A percentile compares a stretch with the other conserved stretches of the same genome.
Evolutionary conservation across 2,888 invertebrate genomes (phyloP).

Genomic region (Phoronis australis): DNA sequence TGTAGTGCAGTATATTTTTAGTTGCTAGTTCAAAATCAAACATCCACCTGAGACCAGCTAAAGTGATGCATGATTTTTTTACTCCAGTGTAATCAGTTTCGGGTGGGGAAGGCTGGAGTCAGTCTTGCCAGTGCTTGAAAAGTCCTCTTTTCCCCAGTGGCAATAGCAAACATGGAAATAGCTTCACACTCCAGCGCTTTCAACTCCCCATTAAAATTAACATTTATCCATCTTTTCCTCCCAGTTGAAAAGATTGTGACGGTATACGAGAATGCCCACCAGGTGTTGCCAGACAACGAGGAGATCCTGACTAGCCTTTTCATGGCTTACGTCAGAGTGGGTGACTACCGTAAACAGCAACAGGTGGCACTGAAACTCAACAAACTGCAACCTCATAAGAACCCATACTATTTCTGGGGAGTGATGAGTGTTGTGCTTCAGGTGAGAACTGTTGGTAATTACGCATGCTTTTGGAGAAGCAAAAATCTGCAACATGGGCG

Average conservation of each 20-base stretch:
- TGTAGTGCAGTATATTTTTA: background rate
- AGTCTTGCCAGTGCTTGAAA: too few relatives aligned
- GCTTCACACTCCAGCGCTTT: too few relatives aligned
- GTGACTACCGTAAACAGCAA: slow-evolving; percentile 85
- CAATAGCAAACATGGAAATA: too few relatives aligned
- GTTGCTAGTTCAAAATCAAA: too few relatives aligned
- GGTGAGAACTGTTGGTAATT: slow-evolving; percentile 57
- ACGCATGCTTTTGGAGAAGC: too few relatives aligned
- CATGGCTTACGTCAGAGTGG: slow-evolving; percentile 88
- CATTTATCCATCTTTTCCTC: slow-evolving; percentile 11
- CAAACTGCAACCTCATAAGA: slow-evolving; percentile 78
- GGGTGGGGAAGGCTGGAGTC: too few relatives aligned
- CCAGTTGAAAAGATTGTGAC: slow-evolving; percentile 82
- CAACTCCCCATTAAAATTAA: too few relatives aligned
- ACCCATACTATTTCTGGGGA: slow-evolving; percentile 97
- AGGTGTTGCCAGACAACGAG: slow-evolving; percentile 79
- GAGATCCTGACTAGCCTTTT: slow-evolving; percentile 90
- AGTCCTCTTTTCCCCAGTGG: too few relatives aligned
- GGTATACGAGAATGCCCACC: slow-evolving; percentile 83
- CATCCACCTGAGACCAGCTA: too few relatives aligned
- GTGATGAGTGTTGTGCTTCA: slow-evolving; percentile 95
- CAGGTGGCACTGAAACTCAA: slow-evolving; percentile 83
- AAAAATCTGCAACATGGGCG: too few relatives aligned
- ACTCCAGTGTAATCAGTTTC: too few relatives aligned
- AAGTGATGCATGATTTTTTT: too few relatives aligned